Percentiles rank a stretch among this genome's conserved stretches.
These are phyloP conservation scores for Euwallacea fornicatus DNA, from an alignment of 1,140 invertebrate genomes.

Conservation along the genomic window DNA sequence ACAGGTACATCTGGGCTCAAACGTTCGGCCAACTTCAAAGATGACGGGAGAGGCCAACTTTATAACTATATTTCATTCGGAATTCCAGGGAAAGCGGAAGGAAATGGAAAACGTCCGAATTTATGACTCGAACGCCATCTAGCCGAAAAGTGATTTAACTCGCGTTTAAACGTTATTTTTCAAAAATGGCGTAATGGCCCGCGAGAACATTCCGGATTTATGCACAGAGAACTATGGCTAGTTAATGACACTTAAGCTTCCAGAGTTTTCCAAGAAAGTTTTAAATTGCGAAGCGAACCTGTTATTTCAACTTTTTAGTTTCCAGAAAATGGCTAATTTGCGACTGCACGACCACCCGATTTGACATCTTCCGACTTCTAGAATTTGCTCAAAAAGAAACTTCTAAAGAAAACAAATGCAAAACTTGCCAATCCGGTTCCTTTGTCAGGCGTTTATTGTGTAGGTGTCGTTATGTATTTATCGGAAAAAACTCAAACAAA, in stretches of 20 bases:
- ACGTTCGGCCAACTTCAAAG: background rate
- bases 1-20: too few species aligned
- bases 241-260: too few species aligned
- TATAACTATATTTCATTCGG: too few species aligned
- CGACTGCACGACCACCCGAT: too few species aligned
- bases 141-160: slow-evolving; percentile 25
- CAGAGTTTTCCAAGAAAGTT: too few species aligned
- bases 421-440: background rate
- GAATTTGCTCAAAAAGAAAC: background rate
- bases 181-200: slow-evolving; percentile 4
- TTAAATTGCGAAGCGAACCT: too few species aligned
- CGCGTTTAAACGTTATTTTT: slow-evolving; percentile 20
- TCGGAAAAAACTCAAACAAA: slow-evolving; percentile 13
- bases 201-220: too few species aligned
- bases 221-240: too few species aligned
- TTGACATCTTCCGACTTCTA: too few species aligned
- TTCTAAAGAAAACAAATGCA: background rate
- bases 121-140: slow-evolving; percentile 17
- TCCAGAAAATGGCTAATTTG: too few species aligned
- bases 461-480: slow-evolving; percentile 25
- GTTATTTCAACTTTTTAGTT: too few species aligned
- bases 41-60: slow-evolving; percentile 7
- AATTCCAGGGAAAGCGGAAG: too few species aligned
- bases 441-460: slow-evolving; percentile 14
- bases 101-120: background rate